phyloP scores from a whole-genome alignment of 2,113 vertebrate genomes.

The Dipodomys spectabilis region DNA sequence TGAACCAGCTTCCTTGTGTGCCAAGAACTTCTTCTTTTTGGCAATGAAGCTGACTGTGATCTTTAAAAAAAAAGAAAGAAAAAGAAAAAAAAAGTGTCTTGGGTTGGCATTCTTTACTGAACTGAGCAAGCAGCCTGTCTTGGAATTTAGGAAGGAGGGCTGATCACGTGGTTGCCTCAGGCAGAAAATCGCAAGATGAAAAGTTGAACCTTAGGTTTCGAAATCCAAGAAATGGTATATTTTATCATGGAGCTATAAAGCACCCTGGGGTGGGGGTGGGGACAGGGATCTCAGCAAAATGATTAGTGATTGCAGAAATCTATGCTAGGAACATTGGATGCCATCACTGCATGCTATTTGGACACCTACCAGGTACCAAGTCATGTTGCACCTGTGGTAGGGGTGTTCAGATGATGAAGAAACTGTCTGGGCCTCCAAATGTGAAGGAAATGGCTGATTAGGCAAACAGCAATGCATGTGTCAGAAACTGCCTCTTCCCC shows the following conservation, averaged over 20 bases:
- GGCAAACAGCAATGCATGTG: background rate
- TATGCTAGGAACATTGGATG: background rate
- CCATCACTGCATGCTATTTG: background rate
- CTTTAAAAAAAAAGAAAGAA: slow-evolving; percentile 49
- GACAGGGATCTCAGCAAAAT: background rate
- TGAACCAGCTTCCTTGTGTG: slow-evolving; percentile 67
- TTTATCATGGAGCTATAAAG: slow-evolving; percentile 20
- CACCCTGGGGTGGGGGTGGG: background rate
- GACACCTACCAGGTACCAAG: background rate
- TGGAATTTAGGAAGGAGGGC: slow-evolving; percentile 69
- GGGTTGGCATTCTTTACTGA: slow-evolving; percentile 73
- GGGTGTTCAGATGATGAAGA: background rate
- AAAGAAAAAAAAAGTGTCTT: slow-evolving; percentile 61
- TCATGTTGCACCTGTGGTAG: background rate
- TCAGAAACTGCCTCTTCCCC: background rate
- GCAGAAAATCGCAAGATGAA: slow-evolving; percentile 54
- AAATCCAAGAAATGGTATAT: background rate
- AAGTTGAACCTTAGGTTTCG: slow-evolving; percentile 63
- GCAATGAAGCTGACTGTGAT: slow-evolving; percentile 75
- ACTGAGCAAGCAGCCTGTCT: slow-evolving; percentile 73
- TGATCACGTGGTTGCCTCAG: slow-evolving; percentile 43
- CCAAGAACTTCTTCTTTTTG: slow-evolving; percentile 78
- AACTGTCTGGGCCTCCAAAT: background rate
- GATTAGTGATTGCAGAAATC: background rate
- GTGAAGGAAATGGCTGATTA: no score